Percentiles rank a stretch among this genome's conserved stretches.
These are phyloP conservation scores for Drosophila neotestacea DNA, from an alignment of 2,888 invertebrate species.

Conservation along the genomic window DNA sequence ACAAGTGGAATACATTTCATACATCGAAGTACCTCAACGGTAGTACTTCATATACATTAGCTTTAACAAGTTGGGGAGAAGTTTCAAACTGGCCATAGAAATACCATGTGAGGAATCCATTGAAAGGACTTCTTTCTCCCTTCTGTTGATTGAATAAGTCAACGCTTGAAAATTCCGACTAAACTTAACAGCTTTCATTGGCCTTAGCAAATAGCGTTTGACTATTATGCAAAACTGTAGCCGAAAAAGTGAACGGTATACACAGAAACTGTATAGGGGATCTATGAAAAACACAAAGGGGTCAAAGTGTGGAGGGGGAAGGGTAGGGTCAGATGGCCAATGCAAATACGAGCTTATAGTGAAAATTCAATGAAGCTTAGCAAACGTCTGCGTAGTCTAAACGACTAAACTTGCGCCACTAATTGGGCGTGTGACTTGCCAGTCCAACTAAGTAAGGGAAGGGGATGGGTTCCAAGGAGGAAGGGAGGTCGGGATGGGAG, in stretches of 20 bases:
- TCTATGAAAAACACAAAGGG: background rate
- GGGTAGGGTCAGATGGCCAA: constrained; percentile 53
- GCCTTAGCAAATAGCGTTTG: constrained; percentile 65
- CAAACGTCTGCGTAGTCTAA: constrained; percentile 64
- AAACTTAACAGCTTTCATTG: constrained; percentile 77
- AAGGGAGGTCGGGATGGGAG: background rate
- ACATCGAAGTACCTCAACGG: constrained; percentile 15
- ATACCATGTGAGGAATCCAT: constrained; percentile 24
- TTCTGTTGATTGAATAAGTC: constrained; percentile 74
- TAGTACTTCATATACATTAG: background rate
- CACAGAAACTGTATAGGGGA: constrained; percentile 12
- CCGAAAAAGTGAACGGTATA: constrained; percentile 64
- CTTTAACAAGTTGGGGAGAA: background rate
- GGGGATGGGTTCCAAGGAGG: background rate
- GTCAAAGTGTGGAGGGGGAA: background rate
- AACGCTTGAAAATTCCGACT: constrained; percentile 71
- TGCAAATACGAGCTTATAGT: constrained; percentile 73
- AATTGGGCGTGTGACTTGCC: constrained; percentile 79
- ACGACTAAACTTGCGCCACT: constrained; percentile 78
- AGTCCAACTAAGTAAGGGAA: constrained; percentile 19
- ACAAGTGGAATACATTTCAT: constrained; percentile 20
- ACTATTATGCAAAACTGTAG: constrained; percentile 73
- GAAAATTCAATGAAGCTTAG: constrained; percentile 78
- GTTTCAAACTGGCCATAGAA: constrained; percentile 52
- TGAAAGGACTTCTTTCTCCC: constrained; percentile 43